A percentile compares a stretch with the other conserved stretches of the same genome.
Conservation (phyloP, 2,888 invertebrate species). For the Salticus scenicus region DNA sequence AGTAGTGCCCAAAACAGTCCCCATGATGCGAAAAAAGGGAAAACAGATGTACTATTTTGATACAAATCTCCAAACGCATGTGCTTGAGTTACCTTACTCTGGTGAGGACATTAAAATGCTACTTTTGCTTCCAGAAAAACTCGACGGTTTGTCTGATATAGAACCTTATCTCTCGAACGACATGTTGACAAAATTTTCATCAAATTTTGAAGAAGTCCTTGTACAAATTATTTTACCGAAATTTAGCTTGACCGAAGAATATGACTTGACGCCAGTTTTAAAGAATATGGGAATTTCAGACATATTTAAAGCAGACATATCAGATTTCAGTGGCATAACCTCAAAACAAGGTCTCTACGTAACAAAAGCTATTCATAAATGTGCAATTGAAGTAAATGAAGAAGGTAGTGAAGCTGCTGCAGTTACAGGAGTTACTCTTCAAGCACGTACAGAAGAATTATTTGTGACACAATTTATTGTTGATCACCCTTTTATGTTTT, state of each 20-base stretch:
- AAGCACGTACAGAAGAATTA: slow-evolving; percentile 63
- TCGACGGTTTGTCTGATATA: slow-evolving; percentile 65
- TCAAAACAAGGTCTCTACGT: slow-evolving; percentile 40
- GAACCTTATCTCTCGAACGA: slow-evolving; percentile 37
- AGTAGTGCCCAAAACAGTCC: slow-evolving; percentile 72
- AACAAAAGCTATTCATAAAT: slow-evolving; percentile 53
- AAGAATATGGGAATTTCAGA: slow-evolving; percentile 43
- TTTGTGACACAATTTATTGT: slow-evolving; percentile 77
- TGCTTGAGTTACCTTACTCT: slow-evolving; percentile 71
- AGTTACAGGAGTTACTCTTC: slow-evolving; percentile 62
- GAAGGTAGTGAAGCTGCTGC: slow-evolving; percentile 66
- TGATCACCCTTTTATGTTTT: slow-evolving; percentile 84
- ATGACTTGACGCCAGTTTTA: slow-evolving; percentile 62
- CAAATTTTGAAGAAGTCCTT: slow-evolving; percentile 36
- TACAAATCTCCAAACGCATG: slow-evolving; percentile 39
- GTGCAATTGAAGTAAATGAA: slow-evolving; percentile 65
- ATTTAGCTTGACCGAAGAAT: slow-evolving; percentile 70
- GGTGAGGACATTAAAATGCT: slow-evolving; percentile 79
- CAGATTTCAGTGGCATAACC: slow-evolving; percentile 57
- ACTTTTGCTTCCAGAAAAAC: slow-evolving; percentile 80
- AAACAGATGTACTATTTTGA: slow-evolving; percentile 72
- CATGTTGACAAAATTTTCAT: slow-evolving; percentile 28
- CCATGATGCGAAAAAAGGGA: slow-evolving; percentile 75
- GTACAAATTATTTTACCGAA: slow-evolving; percentile 71
- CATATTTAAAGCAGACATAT: slow-evolving; percentile 44